phyloP scores from a whole-genome alignment of 2,888 invertebrate species.

The Cephus runcator region DNA sequence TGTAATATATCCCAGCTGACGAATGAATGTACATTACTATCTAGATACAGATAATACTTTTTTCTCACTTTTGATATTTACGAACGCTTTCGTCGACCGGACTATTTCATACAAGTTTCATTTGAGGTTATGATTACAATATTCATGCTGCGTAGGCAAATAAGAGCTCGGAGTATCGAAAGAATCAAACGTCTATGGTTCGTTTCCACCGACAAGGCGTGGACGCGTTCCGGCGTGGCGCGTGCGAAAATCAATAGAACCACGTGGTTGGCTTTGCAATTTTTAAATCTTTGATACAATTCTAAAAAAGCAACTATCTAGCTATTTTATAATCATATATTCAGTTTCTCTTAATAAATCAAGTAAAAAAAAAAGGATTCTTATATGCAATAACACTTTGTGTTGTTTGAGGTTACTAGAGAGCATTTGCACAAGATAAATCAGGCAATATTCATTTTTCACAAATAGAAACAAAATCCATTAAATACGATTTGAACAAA shows the following conservation, averaged over 20 bases:
- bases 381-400: not conserved
- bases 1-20: not conserved
- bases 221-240: constrained; percentile 22
- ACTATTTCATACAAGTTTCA: not conserved
- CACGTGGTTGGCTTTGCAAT: constrained; percentile 48
- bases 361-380: not conserved
- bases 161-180: not conserved
- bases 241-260: constrained; percentile 58
- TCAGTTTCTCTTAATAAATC: not conserved
- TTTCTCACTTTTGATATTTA: not conserved
- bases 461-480: not conserved
- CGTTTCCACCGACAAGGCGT: constrained; percentile 27
- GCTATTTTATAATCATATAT: not conserved
- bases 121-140: not conserved
- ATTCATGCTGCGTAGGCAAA: not conserved
- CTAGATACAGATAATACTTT: not conserved
- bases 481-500: not conserved
- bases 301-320: not conserved
- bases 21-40: not conserved
- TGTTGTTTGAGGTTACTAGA: not conserved
- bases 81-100: not conserved
- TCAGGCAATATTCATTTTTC: not conserved
- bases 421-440: not conserved
- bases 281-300: not conserved
- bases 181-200: not conserved